Conservation (phyloP, 2,888 invertebrate species). For the Spilarctia lutea region DNA sequence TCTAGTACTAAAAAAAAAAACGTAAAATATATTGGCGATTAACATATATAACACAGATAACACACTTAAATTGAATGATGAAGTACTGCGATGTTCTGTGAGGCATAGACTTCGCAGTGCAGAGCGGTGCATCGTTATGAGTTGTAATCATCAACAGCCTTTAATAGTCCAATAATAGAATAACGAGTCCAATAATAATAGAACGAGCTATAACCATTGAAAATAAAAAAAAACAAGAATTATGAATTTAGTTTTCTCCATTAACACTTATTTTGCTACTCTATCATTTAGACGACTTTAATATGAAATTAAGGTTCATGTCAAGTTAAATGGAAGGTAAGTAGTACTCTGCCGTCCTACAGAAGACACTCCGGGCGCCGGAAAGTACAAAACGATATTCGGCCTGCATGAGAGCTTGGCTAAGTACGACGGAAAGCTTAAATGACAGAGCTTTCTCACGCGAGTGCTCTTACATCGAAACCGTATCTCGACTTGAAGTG, state of each 20-base stretch:
- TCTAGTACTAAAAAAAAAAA: background rate
- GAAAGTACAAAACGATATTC: background rate
- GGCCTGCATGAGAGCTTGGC: background rate
- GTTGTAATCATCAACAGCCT: background rate
- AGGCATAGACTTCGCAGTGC: background rate
- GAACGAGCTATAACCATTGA: background rate
- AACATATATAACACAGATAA: background rate
- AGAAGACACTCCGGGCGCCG: background rate
- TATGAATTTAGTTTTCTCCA: background rate
- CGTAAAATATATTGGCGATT: background rate
- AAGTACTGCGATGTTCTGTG: background rate
- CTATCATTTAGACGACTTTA: background rate
- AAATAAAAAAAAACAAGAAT: background rate
- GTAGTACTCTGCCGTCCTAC: background rate
- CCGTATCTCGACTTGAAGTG: background rate
- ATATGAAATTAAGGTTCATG: background rate
- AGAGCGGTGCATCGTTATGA: background rate
- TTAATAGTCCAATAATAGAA: too few relatives aligned
- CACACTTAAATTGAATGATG: background rate
- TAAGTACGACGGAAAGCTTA: background rate
- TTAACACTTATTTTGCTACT: background rate
- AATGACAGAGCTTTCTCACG: background rate
- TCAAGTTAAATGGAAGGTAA: background rate
- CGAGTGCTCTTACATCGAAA: background rate
- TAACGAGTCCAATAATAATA: too few relatives aligned